Conservation (phyloP, 2,113 vertebrate genomes). For the Onychostruthus taczanowskii region DNA sequence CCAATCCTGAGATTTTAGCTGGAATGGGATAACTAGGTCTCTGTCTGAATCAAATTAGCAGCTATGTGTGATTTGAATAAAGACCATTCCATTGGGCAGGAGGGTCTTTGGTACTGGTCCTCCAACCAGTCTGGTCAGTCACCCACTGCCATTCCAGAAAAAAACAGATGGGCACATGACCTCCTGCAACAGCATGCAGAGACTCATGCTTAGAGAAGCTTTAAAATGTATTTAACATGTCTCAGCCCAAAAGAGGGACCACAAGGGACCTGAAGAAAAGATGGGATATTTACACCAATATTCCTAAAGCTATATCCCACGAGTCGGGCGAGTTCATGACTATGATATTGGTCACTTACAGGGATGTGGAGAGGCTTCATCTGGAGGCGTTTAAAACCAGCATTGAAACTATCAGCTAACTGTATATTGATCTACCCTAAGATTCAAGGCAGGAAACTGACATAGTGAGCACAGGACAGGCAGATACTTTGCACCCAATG, state of each 20-base stretch:
- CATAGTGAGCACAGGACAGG: neutral
- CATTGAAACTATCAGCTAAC: neutral
- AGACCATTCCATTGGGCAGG: neutral
- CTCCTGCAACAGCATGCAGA: neutral
- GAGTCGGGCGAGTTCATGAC: neutral
- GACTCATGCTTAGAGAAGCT: neutral
- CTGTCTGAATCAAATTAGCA: neutral
- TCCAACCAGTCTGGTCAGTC: neutral
- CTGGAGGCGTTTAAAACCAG: neutral
- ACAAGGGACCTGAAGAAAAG: fast-evolving
- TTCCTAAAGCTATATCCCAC: neutral
- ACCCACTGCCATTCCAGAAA: neutral
- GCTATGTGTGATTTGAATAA: neutral
- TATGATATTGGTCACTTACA: neutral
- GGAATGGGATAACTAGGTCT: neutral
- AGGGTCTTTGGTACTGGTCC: neutral
- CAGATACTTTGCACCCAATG: neutral
- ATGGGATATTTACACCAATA: neutral
- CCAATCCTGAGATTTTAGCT: neutral
- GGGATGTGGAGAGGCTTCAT: neutral
- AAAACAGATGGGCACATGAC: neutral
- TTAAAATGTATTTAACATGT: neutral
- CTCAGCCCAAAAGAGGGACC: neutral
- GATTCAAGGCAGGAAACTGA: neutral
- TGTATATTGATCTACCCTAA: neutral